These are phyloP conservation scores for Pharmacophagus antenor DNA, from an alignment of 2,888 invertebrate genomes.

Conservation along the genomic window DNA sequence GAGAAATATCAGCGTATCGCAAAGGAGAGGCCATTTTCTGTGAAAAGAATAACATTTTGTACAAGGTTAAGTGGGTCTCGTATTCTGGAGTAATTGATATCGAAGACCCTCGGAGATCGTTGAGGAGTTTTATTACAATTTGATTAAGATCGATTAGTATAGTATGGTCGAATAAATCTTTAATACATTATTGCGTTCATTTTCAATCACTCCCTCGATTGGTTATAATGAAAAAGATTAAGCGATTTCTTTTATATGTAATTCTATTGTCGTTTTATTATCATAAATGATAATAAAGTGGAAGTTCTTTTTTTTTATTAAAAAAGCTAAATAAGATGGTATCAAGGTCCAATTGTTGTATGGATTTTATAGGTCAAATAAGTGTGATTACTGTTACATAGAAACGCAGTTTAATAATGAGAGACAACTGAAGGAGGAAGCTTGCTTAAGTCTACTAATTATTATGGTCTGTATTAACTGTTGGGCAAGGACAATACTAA, in stretches of 20 bases:
- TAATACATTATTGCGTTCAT: constrained; percentile 15
- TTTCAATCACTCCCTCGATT: constrained; percentile 5
- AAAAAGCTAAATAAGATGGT: too few relatives aligned
- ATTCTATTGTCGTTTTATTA: too few relatives aligned
- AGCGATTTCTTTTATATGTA: neutral
- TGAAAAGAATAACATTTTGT: constrained; percentile 26
- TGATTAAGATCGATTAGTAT: constrained; percentile 27
- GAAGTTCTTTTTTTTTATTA: too few relatives aligned
- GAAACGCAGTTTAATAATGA: too few relatives aligned
- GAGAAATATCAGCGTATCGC: constrained; percentile 21
- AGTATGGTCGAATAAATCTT: constrained; percentile 21
- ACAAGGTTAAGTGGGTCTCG: constrained; percentile 29
- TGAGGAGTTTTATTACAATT: constrained; percentile 28
- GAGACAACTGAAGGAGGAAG: too few relatives aligned
- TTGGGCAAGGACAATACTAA: too few relatives aligned
- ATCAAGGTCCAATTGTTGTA: too few relatives aligned
- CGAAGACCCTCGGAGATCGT: constrained; percentile 21
- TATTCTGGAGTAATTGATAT: constrained; percentile 28
- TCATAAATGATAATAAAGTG: too few relatives aligned
- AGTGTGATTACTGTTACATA: too few relatives aligned
- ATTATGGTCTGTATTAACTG: too few relatives aligned
- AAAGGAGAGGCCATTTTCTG: constrained; percentile 18
- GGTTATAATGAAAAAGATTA: neutral
- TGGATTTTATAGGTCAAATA: too few relatives aligned
- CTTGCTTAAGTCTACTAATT: too few relatives aligned